Evolutionary conservation across 2,797 vertebrate genomes (phyloP), one percentile per base, ranked within the genome.

Genomic region (Chelon auratus): DNA sequence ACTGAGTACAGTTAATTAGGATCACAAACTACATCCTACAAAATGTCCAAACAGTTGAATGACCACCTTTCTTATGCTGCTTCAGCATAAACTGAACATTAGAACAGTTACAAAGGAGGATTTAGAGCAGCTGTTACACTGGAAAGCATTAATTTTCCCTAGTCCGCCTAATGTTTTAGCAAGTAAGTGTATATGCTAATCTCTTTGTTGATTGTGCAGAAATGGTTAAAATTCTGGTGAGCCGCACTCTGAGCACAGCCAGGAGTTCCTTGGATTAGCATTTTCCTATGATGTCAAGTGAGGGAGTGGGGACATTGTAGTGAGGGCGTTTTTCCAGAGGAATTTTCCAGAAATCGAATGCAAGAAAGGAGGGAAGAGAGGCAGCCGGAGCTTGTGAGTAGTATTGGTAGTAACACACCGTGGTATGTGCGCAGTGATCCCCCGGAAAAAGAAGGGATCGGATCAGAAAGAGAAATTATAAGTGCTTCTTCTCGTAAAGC

Each of bases 341-440:
- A 72, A 72, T 85, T 62, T 67, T 82, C 63, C 75, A 71, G 70
- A 83, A 68, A 61, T 77, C 47, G 57, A 33, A 82, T 67, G 13
- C 12, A 61, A 58, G 73, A 61, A 65, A 63, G 61, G 17, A 67
- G 37, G 30, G 43, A 22, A 65, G 47, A 64, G 45, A 63, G 30
- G 63, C 26, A 77, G 48, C 52, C 5, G n/a, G 63, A 50, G 75
- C 48, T 74, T 77, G 77, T 71, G 74, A 83, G 69, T 68, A 60
- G 73, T 20, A 72, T 60, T 65, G 77, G 62, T 63, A 75, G 63
- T 45, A 71, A 75, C 79, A 77, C 80, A 81, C 54, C 61, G 57
- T 70, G 79, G 68, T 65, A 56, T 82, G 70, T 78, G 87, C 71
- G 84, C 87, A 83, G 72, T 70, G 81, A 88, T 91, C 80, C 87